Percentiles rank a stretch among this genome's conserved stretches.
Evolutionary conservation across 2,113 vertebrate species (phyloP).

Genomic region (Scomber japonicus): DNA sequence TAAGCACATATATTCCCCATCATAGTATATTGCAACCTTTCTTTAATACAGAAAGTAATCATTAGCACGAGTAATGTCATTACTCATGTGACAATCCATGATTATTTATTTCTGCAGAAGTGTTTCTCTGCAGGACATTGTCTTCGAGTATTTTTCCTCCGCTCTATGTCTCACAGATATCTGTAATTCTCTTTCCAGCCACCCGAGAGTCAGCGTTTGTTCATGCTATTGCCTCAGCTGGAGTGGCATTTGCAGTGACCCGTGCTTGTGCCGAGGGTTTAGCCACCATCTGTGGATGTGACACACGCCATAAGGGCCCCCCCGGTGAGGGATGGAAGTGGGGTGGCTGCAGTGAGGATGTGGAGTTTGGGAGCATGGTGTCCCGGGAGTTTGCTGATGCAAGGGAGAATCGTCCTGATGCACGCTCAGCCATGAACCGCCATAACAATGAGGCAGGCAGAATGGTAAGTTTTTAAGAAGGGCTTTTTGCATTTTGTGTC

Average conservation of each 20-base stretch:
- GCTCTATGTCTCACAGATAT: slow-evolving; percentile 7
- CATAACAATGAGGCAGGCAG: slow-evolving; percentile 98
- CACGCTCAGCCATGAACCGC: slow-evolving; percentile 97
- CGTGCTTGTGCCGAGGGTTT: slow-evolving; percentile 94
- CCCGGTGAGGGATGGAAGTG: slow-evolving; percentile 98
- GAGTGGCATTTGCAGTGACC: slow-evolving; percentile 95
- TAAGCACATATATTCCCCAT: neutral
- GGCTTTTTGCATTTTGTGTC: neutral
- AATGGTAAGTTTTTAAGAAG: slow-evolving; percentile 82
- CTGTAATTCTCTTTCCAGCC: slow-evolving; percentile 83
- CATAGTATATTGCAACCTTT: neutral
- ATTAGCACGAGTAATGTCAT: neutral
- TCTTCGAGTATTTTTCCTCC: neutral
- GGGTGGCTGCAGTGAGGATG: slow-evolving; percentile 98
- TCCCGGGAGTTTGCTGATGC: slow-evolving; percentile 97
- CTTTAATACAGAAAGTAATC: slow-evolving; percentile 3
- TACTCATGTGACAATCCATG: neutral
- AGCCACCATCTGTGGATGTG: slow-evolving; percentile 94
- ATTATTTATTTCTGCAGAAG: neutral
- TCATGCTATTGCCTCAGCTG: slow-evolving; percentile 95
- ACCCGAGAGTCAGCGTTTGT: slow-evolving; percentile 97
- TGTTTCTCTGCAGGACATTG: neutral
- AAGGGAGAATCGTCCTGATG: slow-evolving; percentile 95
- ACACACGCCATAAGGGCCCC: slow-evolving; percentile 92
- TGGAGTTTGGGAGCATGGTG: slow-evolving; percentile 97